These are phyloP conservation scores for Drosophila pectinifera DNA, from an alignment of 1,140 invertebrate genomes.

Conservation along the genomic window DNA sequence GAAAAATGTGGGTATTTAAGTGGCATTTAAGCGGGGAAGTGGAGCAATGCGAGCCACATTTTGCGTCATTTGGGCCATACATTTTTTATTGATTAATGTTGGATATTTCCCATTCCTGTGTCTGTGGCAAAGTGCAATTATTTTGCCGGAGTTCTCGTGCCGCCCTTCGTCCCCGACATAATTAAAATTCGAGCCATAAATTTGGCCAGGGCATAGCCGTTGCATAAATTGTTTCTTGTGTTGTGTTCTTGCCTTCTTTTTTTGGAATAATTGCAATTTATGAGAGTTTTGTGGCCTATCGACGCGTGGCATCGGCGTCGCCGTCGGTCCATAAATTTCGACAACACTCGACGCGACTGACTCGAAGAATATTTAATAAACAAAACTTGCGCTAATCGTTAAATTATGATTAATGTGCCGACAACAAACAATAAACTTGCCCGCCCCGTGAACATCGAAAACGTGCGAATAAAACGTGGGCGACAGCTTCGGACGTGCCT, in stretches of 20 bases:
- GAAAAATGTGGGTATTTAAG: too few species aligned
- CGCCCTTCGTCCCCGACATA: slow-evolving; percentile 1
- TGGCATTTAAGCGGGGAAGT: background rate
- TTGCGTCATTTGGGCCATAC: slow-evolving; percentile 3
- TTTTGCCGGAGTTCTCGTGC: background rate
- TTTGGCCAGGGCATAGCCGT: slow-evolving; percentile 6
- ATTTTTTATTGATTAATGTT: slow-evolving; percentile 20
- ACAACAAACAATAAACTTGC: slow-evolving; percentile 59
- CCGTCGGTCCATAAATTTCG: slow-evolving; percentile 56
- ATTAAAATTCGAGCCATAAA: slow-evolving; percentile 36
- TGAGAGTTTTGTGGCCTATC: slow-evolving; percentile 49
- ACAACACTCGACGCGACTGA: slow-evolving; percentile 23
- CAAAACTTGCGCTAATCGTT: slow-evolving; percentile 78
- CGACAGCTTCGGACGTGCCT: slow-evolving; percentile 43
- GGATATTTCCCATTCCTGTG: background rate
- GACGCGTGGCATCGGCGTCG: slow-evolving; percentile 62
- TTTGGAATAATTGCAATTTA: slow-evolving; percentile 60
- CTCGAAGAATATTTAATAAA: slow-evolving; percentile 71
- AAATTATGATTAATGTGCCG: slow-evolving; percentile 78
- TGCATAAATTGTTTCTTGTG: slow-evolving; percentile 11
- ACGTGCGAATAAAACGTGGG: slow-evolving; percentile 47
- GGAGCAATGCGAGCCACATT: slow-evolving; percentile 18
- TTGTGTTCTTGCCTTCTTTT: background rate
- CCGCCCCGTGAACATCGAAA: slow-evolving; percentile 44
- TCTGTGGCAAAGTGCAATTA: slow-evolving; percentile 20